Conservation (phyloP, 2,888 invertebrate species). For the Xanthostigma xanthostigma region DNA sequence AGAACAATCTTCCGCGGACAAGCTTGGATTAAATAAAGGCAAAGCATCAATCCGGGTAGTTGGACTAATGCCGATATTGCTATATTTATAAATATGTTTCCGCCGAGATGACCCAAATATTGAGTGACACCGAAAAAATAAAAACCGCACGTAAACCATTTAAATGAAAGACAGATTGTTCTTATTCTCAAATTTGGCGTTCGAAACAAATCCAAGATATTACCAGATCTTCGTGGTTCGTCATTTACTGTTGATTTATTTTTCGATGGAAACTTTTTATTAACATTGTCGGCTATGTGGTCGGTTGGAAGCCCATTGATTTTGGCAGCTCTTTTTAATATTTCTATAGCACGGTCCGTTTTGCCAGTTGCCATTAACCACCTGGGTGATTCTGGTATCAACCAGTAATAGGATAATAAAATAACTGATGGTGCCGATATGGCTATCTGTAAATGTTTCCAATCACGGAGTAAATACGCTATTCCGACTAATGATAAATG, state of each 20-base stretch:
- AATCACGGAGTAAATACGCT: conserved; percentile 42
- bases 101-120: conserved; percentile 56
- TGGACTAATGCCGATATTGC: conserved; percentile 53
- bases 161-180: conserved; percentile 49
- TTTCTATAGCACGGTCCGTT: conserved; percentile 27
- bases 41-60: conserved; percentile 27
- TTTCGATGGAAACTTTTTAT: not conserved
- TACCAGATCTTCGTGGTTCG: conserved; percentile 25
- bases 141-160: conserved; percentile 65
- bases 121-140: conserved; percentile 68
- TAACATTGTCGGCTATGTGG: conserved; percentile 4
- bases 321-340: conserved; percentile 25
- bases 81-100: conserved; percentile 61
- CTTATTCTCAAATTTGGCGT: conserved; percentile 47
- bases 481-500: conserved; percentile 39
- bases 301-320: conserved; percentile 4
- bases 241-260: conserved; percentile 21
- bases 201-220: conserved; percentile 42
- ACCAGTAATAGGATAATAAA: conserved; percentile 29
- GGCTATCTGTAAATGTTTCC: conserved; percentile 41
- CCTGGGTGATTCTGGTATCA: conserved; percentile 36
- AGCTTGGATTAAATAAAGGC: too few species aligned
- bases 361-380: conserved; percentile 35
- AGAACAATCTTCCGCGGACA: too few species aligned
- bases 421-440: conserved; percentile 33